Evolutionary conservation across 1,140 invertebrate species (phyloP).

Genomic region (Elysia chlorotica): DNA sequence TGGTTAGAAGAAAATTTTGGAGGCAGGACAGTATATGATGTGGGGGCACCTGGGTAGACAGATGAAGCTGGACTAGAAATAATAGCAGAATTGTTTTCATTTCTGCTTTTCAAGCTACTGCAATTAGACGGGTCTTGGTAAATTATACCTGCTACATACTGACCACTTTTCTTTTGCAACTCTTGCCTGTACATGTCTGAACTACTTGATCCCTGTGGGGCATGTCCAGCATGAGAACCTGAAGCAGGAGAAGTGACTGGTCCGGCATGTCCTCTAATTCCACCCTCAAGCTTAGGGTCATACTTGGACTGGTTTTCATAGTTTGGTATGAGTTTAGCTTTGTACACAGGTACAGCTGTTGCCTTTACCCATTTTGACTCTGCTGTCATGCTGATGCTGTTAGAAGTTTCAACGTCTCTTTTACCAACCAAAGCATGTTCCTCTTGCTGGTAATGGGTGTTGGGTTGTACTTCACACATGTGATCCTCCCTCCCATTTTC

Average conservation of each 20-base stretch:
- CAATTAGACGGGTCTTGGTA: neutral
- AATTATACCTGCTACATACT: slow-evolving; percentile 17
- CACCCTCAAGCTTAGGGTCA: slow-evolving; percentile 28
- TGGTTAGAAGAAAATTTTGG: slow-evolving; percentile 6
- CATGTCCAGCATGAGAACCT: neutral
- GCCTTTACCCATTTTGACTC: slow-evolving; percentile 31
- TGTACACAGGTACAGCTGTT: slow-evolving; percentile 36
- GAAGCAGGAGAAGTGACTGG: slow-evolving; percentile 1
- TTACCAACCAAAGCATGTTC: neutral
- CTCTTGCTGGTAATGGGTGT: neutral
- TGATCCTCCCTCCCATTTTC: neutral
- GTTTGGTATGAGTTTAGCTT: slow-evolving; percentile 38
- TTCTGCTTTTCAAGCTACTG: neutral
- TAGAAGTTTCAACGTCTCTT: neutral
- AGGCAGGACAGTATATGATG: neutral
- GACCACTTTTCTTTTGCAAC: slow-evolving; percentile 33
- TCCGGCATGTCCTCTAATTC: slow-evolving; percentile 27
- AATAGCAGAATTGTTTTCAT: too few species aligned
- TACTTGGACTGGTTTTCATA: slow-evolving; percentile 40
- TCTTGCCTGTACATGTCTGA: slow-evolving; percentile 29
- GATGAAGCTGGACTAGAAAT: too few species aligned
- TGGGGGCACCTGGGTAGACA: neutral
- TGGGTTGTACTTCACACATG: neutral
- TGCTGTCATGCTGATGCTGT: neutral
- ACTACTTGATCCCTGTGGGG: slow-evolving; percentile 21